Evolutionary conservation across 2,797 vertebrate genomes (phyloP).

Genomic region (Anguilla marmorata): DNA sequence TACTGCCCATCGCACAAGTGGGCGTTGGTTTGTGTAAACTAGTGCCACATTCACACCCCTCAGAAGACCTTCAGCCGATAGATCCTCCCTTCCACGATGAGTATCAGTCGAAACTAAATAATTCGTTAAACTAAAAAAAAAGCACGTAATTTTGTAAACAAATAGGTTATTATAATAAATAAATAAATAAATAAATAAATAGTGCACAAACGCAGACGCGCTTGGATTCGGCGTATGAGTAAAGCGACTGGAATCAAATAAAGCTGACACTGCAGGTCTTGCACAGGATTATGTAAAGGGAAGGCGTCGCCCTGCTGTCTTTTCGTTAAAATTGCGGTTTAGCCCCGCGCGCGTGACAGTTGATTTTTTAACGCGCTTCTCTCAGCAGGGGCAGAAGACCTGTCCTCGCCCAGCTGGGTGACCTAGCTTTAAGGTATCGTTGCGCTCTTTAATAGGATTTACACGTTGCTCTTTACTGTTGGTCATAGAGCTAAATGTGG

Average conservation of each 20-base stretch:
- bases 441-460: conserved; percentile 9
- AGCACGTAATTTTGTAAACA: too few species aligned
- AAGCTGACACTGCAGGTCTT: neutral
- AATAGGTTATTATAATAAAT: too few species aligned
- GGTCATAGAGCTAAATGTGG: neutral
- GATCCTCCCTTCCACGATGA: neutral
- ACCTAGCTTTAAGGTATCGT: neutral
- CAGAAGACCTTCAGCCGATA: neutral
- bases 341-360: neutral
- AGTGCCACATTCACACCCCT: conserved; percentile 1
- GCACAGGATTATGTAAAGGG: neutral
- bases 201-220: neutral
- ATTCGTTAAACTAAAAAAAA: neutral
- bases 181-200: neutral
- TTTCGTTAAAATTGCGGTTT: neutral
- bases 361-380: neutral
- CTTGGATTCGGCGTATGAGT: neutral
- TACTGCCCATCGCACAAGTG: neutral
- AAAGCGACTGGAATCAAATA: neutral
- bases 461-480: neutral
- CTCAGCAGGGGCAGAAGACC: neutral
- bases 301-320: neutral
- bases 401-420: neutral
- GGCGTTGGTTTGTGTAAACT: conserved; percentile 23
- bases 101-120: neutral